Evolutionary conservation across 2,797 vertebrate species (phyloP).

Genomic region (Phalanger gymnotis): DNA sequence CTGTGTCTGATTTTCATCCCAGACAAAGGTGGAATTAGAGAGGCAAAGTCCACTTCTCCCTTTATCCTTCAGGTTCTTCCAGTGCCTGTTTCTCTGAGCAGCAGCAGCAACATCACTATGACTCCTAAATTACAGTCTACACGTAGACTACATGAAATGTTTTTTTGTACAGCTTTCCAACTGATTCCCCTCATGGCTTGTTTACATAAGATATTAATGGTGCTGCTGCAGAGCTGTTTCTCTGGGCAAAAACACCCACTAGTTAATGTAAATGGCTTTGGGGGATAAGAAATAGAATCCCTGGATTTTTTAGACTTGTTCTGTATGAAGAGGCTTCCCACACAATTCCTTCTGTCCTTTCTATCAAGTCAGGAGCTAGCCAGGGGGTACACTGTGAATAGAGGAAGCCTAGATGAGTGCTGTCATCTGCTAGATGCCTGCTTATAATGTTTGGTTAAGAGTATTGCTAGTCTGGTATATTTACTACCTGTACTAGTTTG

Average conservation of each 20-base stretch:
- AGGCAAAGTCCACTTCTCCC: background rate
- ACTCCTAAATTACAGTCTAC: background rate
- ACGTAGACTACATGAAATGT: background rate
- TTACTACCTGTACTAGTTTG: background rate
- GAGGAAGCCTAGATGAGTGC: background rate
- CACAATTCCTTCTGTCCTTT: slow-evolving; percentile 11
- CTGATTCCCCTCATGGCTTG: background rate
- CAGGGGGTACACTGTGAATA: background rate
- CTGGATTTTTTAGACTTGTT: background rate
- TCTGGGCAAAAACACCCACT: background rate
- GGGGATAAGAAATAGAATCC: background rate
- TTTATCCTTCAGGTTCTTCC: background rate
- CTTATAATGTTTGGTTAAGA: background rate
- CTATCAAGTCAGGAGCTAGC: background rate
- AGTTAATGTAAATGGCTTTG: background rate
- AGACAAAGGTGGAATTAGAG: background rate
- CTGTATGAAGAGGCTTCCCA: background rate
- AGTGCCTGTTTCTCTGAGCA: background rate
- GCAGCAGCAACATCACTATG: background rate
- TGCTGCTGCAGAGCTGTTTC: background rate
- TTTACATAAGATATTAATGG: slow-evolving; percentile 9
- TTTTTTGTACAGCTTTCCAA: background rate
- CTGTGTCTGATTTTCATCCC: background rate
- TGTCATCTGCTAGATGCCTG: background rate
- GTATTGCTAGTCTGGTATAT: rapidly evolving